Percentiles rank a stretch among this genome's conserved stretches.
These are phyloP conservation scores for Heteractis magnifica DNA, from an alignment of 92 coral and sea anemone genomes.

Conservation along the genomic window DNA sequence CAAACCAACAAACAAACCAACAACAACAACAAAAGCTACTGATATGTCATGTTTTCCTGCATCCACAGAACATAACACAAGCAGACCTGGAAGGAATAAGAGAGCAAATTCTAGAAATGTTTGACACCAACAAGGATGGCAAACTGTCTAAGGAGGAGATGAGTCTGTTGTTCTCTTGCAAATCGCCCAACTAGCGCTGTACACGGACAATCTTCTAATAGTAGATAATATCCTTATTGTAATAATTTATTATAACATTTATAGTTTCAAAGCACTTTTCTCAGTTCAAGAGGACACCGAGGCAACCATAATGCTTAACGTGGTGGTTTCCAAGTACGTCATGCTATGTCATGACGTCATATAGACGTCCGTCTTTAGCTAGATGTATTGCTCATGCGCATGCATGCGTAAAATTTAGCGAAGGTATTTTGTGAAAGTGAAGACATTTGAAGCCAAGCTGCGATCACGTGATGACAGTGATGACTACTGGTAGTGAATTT, in stretches of 20 bases:
- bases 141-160: conserved; percentile 57
- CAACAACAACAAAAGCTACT: too few relatives aligned
- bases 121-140: conserved; percentile 51
- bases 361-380: neutral
- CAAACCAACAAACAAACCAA: too few relatives aligned
- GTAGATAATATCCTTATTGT: neutral
- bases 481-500: too few relatives aligned
- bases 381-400: neutral
- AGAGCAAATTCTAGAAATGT: conserved; percentile 50
- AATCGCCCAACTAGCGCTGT: neutral
- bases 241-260: conserved; percentile 6
- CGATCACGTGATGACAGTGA: neutral
- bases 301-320: conserved; percentile 4
- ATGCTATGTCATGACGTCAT: conserved; percentile 1
- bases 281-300: neutral
- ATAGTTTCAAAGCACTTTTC: neutral
- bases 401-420: neutral
- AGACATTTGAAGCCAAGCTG: neutral
- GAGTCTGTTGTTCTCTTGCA: conserved; percentile 38
- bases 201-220: neutral
- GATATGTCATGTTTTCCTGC: neutral
- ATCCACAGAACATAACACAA: conserved; percentile 7
- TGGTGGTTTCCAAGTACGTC: neutral
- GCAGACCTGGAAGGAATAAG: conserved; percentile 51
- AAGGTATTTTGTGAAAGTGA: neutral